Conservation (phyloP, 2,113 vertebrate genomes). For the Brachirus orientalis region DNA sequence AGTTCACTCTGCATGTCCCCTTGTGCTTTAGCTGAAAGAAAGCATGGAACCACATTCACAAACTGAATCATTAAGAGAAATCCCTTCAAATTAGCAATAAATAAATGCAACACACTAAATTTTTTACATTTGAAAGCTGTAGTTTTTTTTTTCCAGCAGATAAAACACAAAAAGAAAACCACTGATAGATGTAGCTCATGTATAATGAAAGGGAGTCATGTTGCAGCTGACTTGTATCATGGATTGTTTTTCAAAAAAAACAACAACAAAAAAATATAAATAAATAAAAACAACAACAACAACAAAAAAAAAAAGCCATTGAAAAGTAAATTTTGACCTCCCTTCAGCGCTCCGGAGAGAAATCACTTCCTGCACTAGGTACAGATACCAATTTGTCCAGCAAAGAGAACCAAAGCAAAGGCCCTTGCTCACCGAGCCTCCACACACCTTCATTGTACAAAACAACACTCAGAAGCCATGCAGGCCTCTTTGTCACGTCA, state of each 20-base stretch:
- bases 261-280: no score
- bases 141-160: background rate
- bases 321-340: conserved; percentile 7
- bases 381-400: conserved; percentile 45
- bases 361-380: conserved; percentile 34
- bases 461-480: conserved; percentile 11
- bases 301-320: background rate
- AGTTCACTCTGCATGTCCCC: conserved; percentile 21
- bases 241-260: background rate
- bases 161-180: background rate
- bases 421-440: conserved; percentile 23
- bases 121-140: background rate
- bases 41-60: background rate
- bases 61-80: conserved; percentile 13
- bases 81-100: conserved; percentile 1
- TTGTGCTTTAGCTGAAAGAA: conserved; percentile 2
- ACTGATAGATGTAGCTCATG: background rate
- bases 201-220: background rate
- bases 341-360: conserved; percentile 7
- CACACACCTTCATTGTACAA: conserved; percentile 41
- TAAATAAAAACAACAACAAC: background rate
- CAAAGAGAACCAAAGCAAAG: conserved; percentile 36
- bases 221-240: background rate
- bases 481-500: conserved; percentile 21
- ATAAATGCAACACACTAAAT: background rate